Evolutionary conservation across 2,797 vertebrate species (phyloP), one percentile per base, ranked within the genome.

Genomic region (Channallabes apus): DNA sequence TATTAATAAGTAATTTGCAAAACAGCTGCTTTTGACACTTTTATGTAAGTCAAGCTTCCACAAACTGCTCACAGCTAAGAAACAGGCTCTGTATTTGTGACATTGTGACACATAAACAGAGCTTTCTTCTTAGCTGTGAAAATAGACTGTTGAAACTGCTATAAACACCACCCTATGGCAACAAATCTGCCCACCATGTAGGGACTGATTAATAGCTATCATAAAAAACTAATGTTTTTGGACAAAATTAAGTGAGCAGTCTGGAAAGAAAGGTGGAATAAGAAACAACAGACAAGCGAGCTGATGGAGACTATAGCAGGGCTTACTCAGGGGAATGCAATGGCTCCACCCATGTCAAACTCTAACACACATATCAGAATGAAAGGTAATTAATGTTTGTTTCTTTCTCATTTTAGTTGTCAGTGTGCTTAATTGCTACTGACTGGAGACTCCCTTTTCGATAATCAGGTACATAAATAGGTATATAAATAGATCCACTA

Each of bases 171-270:
- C 72, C 2, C 11, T 54, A 27, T 65, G 29, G 46, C 29, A 85
- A 64, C 78, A 80, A 41, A 69, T 41, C 59, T 58, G 29, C n/a
- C 46, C 51, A 67, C 11, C 35, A 59, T n/a, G 6, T 61, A 59
- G 41, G n/a, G 46, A 61, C 58, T 75, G 77, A 85, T 85, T 80
- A 72, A 81, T 72, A 81, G 46, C 27, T 17, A 58, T 73, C 58
- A 32, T 46, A 80, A 62, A 62, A 29, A 64, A 20, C 54, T 79
- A n/a, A 69, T 58, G 20, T 65, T 82, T 56, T 76, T 29, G 76
- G 54, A n/a, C 51, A 81, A 18, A 80, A 84, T 76, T 88, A 88
- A 90, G 84, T 86, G 85, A 86, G 89, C 85, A 54, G 59, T 62
- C 84, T 83, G 67, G 88, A 89, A 88, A 80, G 46, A 86, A 87